Base-by-base conservation (phyloP, 2,888 invertebrate species). In the Xiphydria camelus region DNA sequence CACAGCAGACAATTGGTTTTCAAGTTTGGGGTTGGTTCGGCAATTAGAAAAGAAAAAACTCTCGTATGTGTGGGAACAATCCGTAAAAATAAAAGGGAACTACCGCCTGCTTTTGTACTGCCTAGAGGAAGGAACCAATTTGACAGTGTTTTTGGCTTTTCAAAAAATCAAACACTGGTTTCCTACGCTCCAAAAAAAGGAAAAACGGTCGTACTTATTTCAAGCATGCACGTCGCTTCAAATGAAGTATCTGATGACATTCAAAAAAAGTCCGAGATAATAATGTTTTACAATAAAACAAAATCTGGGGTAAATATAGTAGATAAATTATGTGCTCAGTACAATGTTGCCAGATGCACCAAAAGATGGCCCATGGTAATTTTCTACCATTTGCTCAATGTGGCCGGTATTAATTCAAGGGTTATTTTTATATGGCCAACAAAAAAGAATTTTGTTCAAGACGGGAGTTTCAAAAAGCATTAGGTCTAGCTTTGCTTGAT, bases 31-130 rank as follows among this genome's bases (percentile, higher is more conserved):
- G 31, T 19, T 49, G 2, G 42, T 50, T 14, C 14, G 48, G 26
- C 34, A 47, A 10, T 45, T 45, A 18, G 51, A 7, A 9, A 15
- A 38, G 45, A 52, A 12, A 25, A 41, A 46, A n/a, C 34, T 57
- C 12, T 49, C 55, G 5, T 41, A 36, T 31, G 52, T 55, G 7
- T n/a, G n/a, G 57, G 54, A 19, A 61, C 55, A 14, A 23, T 61
- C 12, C 29, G 26, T 10, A 53, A 53, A 31, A 49, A 57, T 25
- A 51, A 57, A 44, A 36, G 38, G 3, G 49, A 62, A 47, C 54
- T 65, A 44, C 63, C 63, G 14, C 5, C 41, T 25, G 52, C 62
- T 47, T 66, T 68, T 56, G 47, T 54, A 40, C 58, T 60, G 51
- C 43, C 36, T 31, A 20, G 46, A 47, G 51, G 14, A 17, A 39